phyloP scores from a whole-genome alignment of 2,113 vertebrate species.

The Corynorhinus townsendii region DNA sequence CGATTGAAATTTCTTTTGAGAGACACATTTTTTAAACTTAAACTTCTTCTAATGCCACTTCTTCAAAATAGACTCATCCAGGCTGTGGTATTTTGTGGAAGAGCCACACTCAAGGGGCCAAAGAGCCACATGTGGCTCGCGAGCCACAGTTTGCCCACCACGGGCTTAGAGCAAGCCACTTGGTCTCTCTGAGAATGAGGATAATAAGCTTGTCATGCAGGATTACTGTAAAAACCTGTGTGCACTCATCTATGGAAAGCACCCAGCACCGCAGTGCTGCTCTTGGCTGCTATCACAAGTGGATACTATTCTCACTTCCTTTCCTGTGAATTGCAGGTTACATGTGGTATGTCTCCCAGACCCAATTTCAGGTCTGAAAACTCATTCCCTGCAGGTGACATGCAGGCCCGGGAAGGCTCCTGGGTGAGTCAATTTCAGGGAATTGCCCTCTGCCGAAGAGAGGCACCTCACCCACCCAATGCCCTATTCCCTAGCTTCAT shows the following conservation, averaged over 20 bases:
- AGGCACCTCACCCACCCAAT: not conserved
- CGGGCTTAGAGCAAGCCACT: not conserved
- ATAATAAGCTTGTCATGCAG: not conserved
- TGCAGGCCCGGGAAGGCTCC: not conserved
- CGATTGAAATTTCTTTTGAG: too few relatives aligned
- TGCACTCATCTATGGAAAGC: not conserved
- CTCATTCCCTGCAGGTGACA: too few relatives aligned
- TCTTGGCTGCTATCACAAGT: not conserved
- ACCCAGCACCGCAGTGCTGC: too few relatives aligned
- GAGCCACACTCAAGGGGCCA: too few relatives aligned
- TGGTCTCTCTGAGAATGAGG: not conserved
- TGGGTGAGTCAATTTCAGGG: not conserved
- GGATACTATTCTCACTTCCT: not conserved
- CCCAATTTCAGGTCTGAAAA: not conserved
- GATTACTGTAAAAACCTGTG: not conserved
- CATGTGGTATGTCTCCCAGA: not conserved
- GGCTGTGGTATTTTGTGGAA: too few relatives aligned
- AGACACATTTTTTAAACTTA: too few relatives aligned
- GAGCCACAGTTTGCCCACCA: too few relatives aligned
- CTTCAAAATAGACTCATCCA: too few relatives aligned
- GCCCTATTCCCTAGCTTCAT: rapidly evolving
- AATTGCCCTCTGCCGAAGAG: not conserved
- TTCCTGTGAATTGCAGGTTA: not conserved
- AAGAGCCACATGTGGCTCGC: too few relatives aligned
- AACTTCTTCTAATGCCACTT: too few relatives aligned